phyloP scores from a whole-genome alignment of 2,113 vertebrate genomes.

The Lampris megalopsis region DNA sequence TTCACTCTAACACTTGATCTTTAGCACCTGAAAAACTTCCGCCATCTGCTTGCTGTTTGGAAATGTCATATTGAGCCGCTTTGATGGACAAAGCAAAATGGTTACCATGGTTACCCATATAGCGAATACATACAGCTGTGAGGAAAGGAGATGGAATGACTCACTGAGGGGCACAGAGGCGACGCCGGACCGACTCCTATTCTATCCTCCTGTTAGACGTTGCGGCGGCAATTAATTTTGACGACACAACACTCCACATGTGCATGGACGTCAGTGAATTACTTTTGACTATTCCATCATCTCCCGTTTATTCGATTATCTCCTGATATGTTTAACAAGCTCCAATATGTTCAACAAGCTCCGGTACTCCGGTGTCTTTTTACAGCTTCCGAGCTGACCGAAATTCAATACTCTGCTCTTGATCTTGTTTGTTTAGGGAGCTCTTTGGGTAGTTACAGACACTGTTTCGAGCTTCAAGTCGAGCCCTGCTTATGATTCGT shows the following conservation, averaged over 20 bases:
- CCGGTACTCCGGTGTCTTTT: constrained; percentile 43
- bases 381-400: constrained; percentile 48
- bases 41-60: constrained; percentile 50
- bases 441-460: constrained; percentile 1
- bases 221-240: constrained; percentile 41
- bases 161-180: constrained; percentile 58
- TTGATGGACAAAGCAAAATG: constrained; percentile 48
- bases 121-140: constrained; percentile 34
- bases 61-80: constrained; percentile 28
- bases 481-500: constrained; percentile 6
- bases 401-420: constrained; percentile 14
- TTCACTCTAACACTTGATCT: constrained; percentile 25
- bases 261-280: constrained; percentile 43
- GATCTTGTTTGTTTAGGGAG: constrained; percentile 21
- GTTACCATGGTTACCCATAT: constrained; percentile 67
- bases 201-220: constrained; percentile 40
- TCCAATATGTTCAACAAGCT: constrained; percentile 40
- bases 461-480: constrained; percentile 13
- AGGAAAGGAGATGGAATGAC: constrained; percentile 39
- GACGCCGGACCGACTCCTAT: constrained; percentile 52
- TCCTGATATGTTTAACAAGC: constrained; percentile 47
- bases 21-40: constrained; percentile 19
- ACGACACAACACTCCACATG: constrained; percentile 38
- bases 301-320: constrained; percentile 34
- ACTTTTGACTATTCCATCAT: constrained; percentile 26